Percentiles rank a stretch among this genome's conserved stretches.
Evolutionary conservation across 2,888 invertebrate species (phyloP).

Genomic region (Caenorhabditis sulstoni): DNA sequence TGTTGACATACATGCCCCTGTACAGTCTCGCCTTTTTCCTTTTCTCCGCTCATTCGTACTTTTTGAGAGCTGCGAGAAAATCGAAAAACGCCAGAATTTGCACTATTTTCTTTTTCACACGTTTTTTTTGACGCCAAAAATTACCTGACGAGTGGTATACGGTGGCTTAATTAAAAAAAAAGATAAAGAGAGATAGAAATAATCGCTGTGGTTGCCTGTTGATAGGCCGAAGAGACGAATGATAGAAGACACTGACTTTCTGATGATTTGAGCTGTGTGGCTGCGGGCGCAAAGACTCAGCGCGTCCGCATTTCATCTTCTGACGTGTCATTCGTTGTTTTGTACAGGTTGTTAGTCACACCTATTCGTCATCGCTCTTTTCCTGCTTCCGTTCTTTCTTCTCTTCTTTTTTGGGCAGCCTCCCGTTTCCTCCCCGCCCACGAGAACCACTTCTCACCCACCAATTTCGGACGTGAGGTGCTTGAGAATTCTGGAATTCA

Average conservation of each 20-base stretch:
- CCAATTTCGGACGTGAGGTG: slow-evolving; percentile 39
- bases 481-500: slow-evolving; percentile 44
- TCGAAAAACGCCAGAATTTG: background rate
- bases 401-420: slow-evolving; percentile 6
- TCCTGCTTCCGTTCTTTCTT: background rate
- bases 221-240: no score
- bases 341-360: slow-evolving; percentile 40
- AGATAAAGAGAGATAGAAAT: slow-evolving; percentile 4
- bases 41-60: background rate
- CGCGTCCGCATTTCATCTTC: no score
- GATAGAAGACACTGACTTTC: no score
- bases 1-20: slow-evolving; percentile 25
- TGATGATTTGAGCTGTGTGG: no score
- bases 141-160: no score
- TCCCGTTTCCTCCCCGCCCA: slow-evolving; percentile 10
- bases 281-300: no score
- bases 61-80: background rate
- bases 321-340: slow-evolving; percentile 28
- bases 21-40: slow-evolving; percentile 9
- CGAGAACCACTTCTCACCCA: slow-evolving; percentile 7
- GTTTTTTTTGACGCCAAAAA: no score
- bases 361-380: slow-evolving; percentile 30
- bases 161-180: slow-evolving; percentile 23
- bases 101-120: no score
- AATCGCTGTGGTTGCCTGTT: background rate